These are phyloP conservation scores for Xiphophorus hellerii DNA, from an alignment of 2,113 vertebrate species.

Conservation along the genomic window DNA sequence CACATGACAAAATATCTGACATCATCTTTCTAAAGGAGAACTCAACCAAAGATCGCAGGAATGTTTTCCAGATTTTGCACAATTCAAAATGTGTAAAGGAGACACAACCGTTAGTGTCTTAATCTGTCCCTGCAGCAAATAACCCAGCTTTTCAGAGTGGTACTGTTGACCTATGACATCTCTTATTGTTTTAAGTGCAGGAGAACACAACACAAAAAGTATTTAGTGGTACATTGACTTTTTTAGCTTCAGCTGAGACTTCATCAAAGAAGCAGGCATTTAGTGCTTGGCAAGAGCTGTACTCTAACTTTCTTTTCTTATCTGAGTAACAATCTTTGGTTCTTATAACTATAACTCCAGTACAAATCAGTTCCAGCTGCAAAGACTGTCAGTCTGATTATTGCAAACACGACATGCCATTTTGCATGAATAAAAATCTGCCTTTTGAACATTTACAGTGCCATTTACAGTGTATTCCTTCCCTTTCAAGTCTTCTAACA, in stretches of 20 bases:
- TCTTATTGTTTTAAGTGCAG: conserved; percentile 4
- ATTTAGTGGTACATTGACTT: not conserved
- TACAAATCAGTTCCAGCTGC: not conserved
- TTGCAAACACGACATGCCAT: not conserved
- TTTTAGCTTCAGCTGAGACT: conserved; percentile 6
- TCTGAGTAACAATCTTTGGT: not conserved
- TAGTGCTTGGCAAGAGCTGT: conserved; percentile 34
- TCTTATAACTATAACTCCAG: not conserved
- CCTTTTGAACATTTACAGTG: not conserved
- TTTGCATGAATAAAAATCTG: not conserved
- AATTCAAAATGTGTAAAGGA: conserved; percentile 44
- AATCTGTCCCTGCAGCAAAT: conserved; percentile 20
- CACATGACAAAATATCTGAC: conserved; percentile 72
- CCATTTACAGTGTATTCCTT: not conserved
- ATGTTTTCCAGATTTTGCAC: conserved; percentile 69
- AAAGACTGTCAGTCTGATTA: not conserved
- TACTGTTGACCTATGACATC: conserved; percentile 5
- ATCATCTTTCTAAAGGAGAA: conserved; percentile 56
- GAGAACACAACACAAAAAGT: conserved; percentile 4
- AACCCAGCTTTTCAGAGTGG: conserved; percentile 29
- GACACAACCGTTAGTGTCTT: conserved; percentile 47
- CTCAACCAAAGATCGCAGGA: conserved; percentile 24
- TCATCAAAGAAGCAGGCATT: conserved; percentile 33
- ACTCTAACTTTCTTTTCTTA: not conserved
- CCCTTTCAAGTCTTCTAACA: no score